Evolutionary conservation across 2,797 vertebrate genomes (phyloP).

Genomic region (Alca torda): DNA sequence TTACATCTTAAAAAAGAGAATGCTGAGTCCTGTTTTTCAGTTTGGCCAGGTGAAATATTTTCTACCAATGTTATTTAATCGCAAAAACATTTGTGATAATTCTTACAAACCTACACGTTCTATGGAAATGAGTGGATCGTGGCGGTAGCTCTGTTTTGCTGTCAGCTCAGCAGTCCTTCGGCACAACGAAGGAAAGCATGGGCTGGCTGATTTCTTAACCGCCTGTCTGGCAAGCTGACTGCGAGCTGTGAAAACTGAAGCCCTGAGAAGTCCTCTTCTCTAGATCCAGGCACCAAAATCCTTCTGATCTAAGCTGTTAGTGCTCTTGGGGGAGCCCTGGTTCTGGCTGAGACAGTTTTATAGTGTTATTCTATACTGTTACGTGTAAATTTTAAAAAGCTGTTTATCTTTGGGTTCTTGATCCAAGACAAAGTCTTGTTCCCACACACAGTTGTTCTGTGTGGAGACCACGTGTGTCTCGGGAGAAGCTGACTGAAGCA

Average conservation of each 20-base stretch:
- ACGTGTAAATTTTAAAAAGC: background rate
- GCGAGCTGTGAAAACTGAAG: background rate
- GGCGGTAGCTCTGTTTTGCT: background rate
- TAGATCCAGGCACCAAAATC: background rate
- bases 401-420: background rate
- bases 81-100: background rate
- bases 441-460: background rate
- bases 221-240: background rate
- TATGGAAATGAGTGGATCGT: background rate
- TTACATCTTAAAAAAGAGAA: background rate
- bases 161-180: background rate
- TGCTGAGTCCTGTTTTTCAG: background rate
- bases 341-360: background rate
- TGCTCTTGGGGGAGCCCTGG: background rate
- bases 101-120: background rate
- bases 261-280: background rate
- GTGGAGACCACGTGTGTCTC: accelerated
- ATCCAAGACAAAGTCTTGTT: background rate
- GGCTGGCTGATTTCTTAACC: background rate
- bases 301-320: background rate
- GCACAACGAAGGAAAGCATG: background rate
- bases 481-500: background rate
- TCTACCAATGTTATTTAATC: background rate
- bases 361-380: background rate
- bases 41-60: background rate